Percentiles rank a stretch among this genome's conserved stretches.
Evolutionary conservation across 2,888 invertebrate species (phyloP).

Genomic region (Heliconius ethilla): DNA sequence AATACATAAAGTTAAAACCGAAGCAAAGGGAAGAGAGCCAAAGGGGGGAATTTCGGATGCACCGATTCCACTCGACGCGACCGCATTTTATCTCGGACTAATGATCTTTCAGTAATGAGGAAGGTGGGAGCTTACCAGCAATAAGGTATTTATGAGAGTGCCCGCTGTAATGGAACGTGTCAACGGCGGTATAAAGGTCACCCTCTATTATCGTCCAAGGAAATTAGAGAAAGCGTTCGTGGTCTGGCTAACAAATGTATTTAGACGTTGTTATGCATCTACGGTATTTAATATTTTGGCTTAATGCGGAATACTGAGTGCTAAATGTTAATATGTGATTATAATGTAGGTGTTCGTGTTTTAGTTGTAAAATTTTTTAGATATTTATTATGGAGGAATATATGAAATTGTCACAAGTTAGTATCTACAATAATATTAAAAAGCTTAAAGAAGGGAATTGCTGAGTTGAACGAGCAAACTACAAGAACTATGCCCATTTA

Average conservation of each 20-base stretch:
- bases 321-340: slow-evolving; percentile 5
- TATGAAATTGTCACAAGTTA: neutral
- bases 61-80: slow-evolving; percentile 56
- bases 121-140: slow-evolving; percentile 66
- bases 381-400: neutral
- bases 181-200: slow-evolving; percentile 61
- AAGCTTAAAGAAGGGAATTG: neutral
- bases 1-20: neutral
- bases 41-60: slow-evolving; percentile 60
- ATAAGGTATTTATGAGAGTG: slow-evolving; percentile 79
- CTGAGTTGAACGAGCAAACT: neutral
- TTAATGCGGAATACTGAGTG: slow-evolving; percentile 26
- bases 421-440: no score
- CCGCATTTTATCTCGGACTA: slow-evolving; percentile 77
- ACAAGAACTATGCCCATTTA: neutral
- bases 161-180: slow-evolving; percentile 72
- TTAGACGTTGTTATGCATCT: slow-evolving; percentile 39
- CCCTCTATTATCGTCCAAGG: slow-evolving; percentile 59
- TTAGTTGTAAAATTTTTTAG: no score
- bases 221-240: slow-evolving; percentile 52
- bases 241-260: slow-evolving; percentile 41
- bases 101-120: slow-evolving; percentile 76
- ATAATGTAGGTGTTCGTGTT: neutral
- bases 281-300: slow-evolving; percentile 19
- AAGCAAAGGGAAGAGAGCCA: slow-evolving; percentile 24